Evolutionary conservation across 2,113 vertebrate species (phyloP), one percentile per base, ranked within the genome.

Genomic region (Pachyramphus minor): DNA sequence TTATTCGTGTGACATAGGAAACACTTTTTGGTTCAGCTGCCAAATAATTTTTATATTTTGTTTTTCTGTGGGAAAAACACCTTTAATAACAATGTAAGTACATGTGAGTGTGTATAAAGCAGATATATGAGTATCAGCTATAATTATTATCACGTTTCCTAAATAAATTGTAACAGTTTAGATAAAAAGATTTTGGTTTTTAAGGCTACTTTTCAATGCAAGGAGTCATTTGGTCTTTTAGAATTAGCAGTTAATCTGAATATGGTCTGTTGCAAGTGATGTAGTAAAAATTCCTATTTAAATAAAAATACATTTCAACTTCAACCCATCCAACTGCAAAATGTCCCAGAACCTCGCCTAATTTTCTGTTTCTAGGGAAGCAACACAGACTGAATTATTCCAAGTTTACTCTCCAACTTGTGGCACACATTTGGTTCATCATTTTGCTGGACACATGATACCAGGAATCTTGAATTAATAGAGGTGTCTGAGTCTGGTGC

Each of bases 1-100:
- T 92, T 96, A 94, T 92, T 74, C 42, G 91, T 90, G 60, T 95
- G 84, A 96, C 63, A 56, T n/a, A 81, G 82, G 82, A 91, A 39
- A 82, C n/a, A 68, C 12, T 80, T 95, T 73, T 96, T 84, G 80
- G 69, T 72, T 80, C 77, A 55, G 30, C 33, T 87, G 49, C 33
- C 4, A 12, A 80, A 72, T 82, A 71, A 50, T 81, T 91, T 85
- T 90, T 82, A 7, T 50, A 33, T 84, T 91, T 86, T 72, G 16
- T 58, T 71, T 67, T 84, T 69, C 78, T 63, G 42, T 49, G 58
- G 72, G 47, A 69, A 82, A 60, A 8, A 21, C 25, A n/a, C 14
- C 3, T 60, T 69, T 72, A 68, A 21, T 87, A 90, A 44, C n/a
- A 89, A 49, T 63, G 49, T 56, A 63, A 78, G 49, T 53, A 39